Evolutionary conservation across 2,888 invertebrate species (phyloP).

Genomic region (Trachelus troglodyta): DNA sequence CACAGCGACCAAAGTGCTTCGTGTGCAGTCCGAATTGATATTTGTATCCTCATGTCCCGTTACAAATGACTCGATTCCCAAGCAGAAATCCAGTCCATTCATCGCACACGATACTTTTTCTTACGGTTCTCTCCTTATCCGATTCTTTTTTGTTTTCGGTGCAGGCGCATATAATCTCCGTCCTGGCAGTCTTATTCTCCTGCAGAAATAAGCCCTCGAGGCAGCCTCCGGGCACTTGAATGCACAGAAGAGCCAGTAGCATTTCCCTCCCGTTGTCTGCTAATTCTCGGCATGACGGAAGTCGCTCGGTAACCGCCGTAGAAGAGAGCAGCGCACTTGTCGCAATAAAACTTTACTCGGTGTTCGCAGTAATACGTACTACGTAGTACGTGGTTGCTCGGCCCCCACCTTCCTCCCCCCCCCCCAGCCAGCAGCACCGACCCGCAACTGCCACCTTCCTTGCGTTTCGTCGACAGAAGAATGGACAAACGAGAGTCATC

Average conservation of each 20-base stretch:
- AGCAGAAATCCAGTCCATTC: slow-evolving; percentile 19
- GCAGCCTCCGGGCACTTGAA: slow-evolving; percentile 13
- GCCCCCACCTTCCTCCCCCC: too few relatives aligned
- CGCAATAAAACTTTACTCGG: slow-evolving; percentile 55
- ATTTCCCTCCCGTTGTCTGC: slow-evolving; percentile 27
- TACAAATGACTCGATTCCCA: slow-evolving; percentile 15
- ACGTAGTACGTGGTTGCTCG: too few relatives aligned
- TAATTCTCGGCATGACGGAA: slow-evolving; percentile 53
- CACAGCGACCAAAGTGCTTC: not conserved
- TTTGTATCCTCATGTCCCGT: slow-evolving; percentile 16
- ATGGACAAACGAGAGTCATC: too few relatives aligned
- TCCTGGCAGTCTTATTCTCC: too few relatives aligned
- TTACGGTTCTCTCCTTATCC: too few relatives aligned
- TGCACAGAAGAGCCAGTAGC: slow-evolving; percentile 26
- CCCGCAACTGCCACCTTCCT: not conserved
- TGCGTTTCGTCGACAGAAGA: too few relatives aligned
- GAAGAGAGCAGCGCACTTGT: slow-evolving; percentile 63
- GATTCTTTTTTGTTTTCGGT: too few relatives aligned
- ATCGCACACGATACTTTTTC: slow-evolving; percentile 2
- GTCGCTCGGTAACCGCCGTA: slow-evolving; percentile 49
- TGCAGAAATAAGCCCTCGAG: too few relatives aligned
- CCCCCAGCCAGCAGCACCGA: not conserved
- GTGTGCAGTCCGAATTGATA: slow-evolving; percentile 19
- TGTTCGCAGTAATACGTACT: too few relatives aligned
- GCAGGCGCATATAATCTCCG: too few relatives aligned